A percentile compares a stretch with the other conserved stretches of the same genome.
Evolutionary conservation across 1,140 invertebrate genomes (phyloP).

Genomic region (Drosophila asahinai): DNA sequence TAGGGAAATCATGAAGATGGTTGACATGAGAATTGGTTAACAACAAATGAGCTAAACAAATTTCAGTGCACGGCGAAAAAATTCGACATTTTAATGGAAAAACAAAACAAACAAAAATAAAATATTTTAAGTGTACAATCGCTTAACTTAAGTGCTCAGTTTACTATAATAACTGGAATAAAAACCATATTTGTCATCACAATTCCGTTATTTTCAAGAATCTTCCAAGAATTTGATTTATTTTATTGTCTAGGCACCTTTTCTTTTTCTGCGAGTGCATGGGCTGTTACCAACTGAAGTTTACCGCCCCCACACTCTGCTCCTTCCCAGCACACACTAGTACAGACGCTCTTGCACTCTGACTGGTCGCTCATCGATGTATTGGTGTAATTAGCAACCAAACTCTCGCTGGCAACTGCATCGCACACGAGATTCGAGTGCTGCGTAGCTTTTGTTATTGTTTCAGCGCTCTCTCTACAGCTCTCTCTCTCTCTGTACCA

Average conservation of each 20-base stretch:
- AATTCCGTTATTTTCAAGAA: no score
- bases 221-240: no score
- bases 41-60: conserved; percentile 19
- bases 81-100: no score
- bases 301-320: conserved; percentile 6
- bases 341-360: conserved; percentile 14
- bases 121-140: no score
- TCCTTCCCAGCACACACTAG: background rate
- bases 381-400: conserved; percentile 44
- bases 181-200: no score
- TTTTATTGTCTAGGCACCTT: background rate
- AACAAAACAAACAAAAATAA: no score
- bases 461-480: conserved; percentile 22
- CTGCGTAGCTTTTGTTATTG: conserved; percentile 24
- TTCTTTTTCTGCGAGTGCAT: background rate
- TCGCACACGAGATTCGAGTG: conserved; percentile 26
- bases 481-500: conserved; percentile 4
- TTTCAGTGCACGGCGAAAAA: background rate
- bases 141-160: no score
- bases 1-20: conserved; percentile 14
- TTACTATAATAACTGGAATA: no score
- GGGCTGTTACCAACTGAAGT: conserved; percentile 37
- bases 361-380: conserved; percentile 23
- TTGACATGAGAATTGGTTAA: conserved; percentile 22
- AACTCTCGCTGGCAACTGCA: conserved; percentile 47